phyloP scores from a whole-genome alignment of 1,140 invertebrate genomes.

The Aphidius gifuensis region DNA sequence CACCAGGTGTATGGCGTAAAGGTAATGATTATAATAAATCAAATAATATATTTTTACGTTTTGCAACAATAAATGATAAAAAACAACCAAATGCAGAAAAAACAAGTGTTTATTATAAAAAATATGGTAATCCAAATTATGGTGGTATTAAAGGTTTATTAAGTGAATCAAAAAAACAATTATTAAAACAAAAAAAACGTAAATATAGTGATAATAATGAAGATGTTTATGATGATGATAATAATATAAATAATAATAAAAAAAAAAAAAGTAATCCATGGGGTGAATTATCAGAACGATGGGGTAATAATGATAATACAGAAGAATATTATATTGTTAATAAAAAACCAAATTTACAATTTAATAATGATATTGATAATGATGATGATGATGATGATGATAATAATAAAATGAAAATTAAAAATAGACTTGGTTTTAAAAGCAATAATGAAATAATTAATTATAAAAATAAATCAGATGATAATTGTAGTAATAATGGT shows the following conservation, averaged over 20 bases:
- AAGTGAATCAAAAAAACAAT: slow-evolving; percentile 8
- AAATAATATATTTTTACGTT: slow-evolving; percentile 69
- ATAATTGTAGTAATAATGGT: slow-evolving; percentile 66
- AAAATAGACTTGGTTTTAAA: no score
- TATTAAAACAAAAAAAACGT: slow-evolving; percentile 13
- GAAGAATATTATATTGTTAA: slow-evolving; percentile 54
- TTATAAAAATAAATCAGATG: slow-evolving; percentile 69
- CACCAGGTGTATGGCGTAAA: slow-evolving; percentile 74
- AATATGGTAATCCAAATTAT: slow-evolving; percentile 65
- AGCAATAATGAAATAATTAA: slow-evolving; percentile 62
- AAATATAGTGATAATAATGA: slow-evolving; percentile 41
- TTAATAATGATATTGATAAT: no score
- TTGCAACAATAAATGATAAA: slow-evolving; percentile 66
- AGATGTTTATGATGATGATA: slow-evolving; percentile 27
- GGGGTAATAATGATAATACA: slow-evolving; percentile 63
- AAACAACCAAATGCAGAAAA: slow-evolving; percentile 62
- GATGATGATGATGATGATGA: slow-evolving; percentile 37
- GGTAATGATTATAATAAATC: slow-evolving; percentile 62
- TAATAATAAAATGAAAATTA: no score
- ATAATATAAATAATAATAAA: neutral
- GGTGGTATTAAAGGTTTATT: slow-evolving; percentile 48
- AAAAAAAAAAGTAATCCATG: slow-evolving; percentile 70
- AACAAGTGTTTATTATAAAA: slow-evolving; percentile 64
- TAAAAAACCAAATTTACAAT: slow-evolving; percentile 5
- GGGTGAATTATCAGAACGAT: slow-evolving; percentile 66